Evolutionary conservation across 2,888 invertebrate genomes (phyloP).

Genomic region (Syritta pipiens): DNA sequence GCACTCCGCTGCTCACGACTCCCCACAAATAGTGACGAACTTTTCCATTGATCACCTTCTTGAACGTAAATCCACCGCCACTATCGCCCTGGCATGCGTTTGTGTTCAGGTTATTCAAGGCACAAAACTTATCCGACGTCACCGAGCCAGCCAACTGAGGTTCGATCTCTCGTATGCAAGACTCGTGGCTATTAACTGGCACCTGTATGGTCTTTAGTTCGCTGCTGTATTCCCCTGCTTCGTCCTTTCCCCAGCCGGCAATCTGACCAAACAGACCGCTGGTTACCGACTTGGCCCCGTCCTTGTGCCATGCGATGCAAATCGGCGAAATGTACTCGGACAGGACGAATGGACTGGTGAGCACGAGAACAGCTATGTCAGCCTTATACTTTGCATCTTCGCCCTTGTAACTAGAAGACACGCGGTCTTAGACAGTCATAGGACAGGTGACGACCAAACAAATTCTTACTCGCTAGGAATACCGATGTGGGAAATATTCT

Average conservation of each 20-base stretch:
- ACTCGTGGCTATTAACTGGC: slow-evolving; percentile 56
- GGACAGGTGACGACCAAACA: not conserved
- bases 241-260: slow-evolving; percentile 71
- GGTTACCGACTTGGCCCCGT: slow-evolving; percentile 28
- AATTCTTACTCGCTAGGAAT: slow-evolving; percentile 51
- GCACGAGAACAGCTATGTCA: slow-evolving; percentile 76
- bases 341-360: slow-evolving; percentile 73
- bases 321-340: slow-evolving; percentile 76
- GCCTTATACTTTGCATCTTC: slow-evolving; percentile 34
- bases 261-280: slow-evolving; percentile 54
- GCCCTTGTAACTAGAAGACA: slow-evolving; percentile 67
- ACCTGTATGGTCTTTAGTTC: slow-evolving; percentile 64
- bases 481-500: slow-evolving; percentile 58
- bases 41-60: slow-evolving; percentile 9
- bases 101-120: slow-evolving; percentile 68
- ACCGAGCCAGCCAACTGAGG: slow-evolving; percentile 60
- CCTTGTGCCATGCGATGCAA: slow-evolving; percentile 73
- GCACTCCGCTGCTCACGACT: slow-evolving; percentile 71
- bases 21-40: slow-evolving; percentile 71
- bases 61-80: slow-evolving; percentile 72
- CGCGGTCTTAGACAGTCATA: not conserved
- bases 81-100: slow-evolving; percentile 73
- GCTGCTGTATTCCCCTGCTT: slow-evolving; percentile 35
- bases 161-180: slow-evolving; percentile 66
- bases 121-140: slow-evolving; percentile 76